Base-by-base conservation (phyloP, 2,797 vertebrate genomes). In the Nyctibius grandis region DNA sequence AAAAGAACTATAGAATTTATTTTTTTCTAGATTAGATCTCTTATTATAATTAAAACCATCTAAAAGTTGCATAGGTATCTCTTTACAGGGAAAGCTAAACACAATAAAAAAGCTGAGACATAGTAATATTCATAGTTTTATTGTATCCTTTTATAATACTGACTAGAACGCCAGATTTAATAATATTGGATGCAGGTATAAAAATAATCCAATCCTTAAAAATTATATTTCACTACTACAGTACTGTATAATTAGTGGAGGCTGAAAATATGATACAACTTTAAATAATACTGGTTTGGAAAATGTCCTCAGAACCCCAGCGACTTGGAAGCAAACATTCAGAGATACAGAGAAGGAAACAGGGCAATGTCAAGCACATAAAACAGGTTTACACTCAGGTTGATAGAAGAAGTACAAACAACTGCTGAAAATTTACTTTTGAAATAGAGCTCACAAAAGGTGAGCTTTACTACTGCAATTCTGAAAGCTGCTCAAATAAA, bases 111-210 rank as follows among this genome's bases (percentile, higher is more conserved):
- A 88, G 47, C 95, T 85, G 77, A 74, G 47, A 80, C 95, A 89
- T 38, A 89, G 84, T 92, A 89, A 96, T 97, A 97, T 78, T 97
- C 56, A 93, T 90, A 95, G 42, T 93, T 97, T 98, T 98, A 98
- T 98, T 98, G 94, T 96, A 96, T 98, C 64, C 57, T 97, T 97
- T 97, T 94, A 94, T 91, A 87, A 94, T 82, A 92, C 98, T 98
- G 98, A 98, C 98, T 98, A 98, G 95, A 98, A 98, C 98, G 98
- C 97, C 98, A 98, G 98, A 95, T 93, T 97, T 97, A 95, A 95
- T 92, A 89, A 96, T 63, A 95, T 96, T 98, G 96, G 96, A 95
- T 95, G 96, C 90, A 96, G 90, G 96, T 98, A 98, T 97, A 98
- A 98, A 98, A 98, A 98, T 98, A 98, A 98, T 97, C 95, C 73